phyloP scores from a whole-genome alignment of 2,888 invertebrate species.

The Doris montereyensis region DNA sequence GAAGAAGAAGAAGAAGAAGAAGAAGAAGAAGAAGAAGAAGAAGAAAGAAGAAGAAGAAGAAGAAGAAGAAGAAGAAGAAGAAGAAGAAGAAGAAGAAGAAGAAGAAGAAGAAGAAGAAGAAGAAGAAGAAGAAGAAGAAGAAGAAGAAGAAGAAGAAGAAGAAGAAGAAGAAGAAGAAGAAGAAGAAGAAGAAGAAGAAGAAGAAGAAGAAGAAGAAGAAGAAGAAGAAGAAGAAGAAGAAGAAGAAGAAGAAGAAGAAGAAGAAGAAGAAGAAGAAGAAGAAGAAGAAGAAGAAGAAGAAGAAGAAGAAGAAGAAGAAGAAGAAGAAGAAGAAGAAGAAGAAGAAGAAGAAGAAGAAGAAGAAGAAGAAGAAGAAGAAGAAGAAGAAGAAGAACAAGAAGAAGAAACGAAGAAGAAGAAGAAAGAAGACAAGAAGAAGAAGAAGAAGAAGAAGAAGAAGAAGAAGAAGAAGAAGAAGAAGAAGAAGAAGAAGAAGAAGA shows the following conservation, averaged over 20 bases:
- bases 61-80: neutral
- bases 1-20: too few species aligned
- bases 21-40: too few species aligned
- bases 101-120: neutral
- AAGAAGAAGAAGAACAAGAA: slow-evolving; percentile 13
- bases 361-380: slow-evolving; percentile 10
- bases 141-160: neutral
- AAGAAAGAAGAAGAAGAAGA: neutral
- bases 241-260: slow-evolving; percentile 12
- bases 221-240: slow-evolving; percentile 30
- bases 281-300: slow-evolving; percentile 26
- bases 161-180: neutral
- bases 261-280: slow-evolving; percentile 29
- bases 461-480: slow-evolving; percentile 30
- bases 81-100: neutral
- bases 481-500: slow-evolving; percentile 30
- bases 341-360: slow-evolving; percentile 30
- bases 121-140: neutral
- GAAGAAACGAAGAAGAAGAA: too few species aligned
- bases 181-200: neutral
- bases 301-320: slow-evolving; percentile 32
- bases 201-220: slow-evolving; percentile 34
- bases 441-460: slow-evolving; percentile 32
- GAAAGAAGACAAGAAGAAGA: too few species aligned
- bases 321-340: slow-evolving; percentile 28